These are phyloP conservation scores for Dendrocincla tyrannina DNA, from an alignment of 2,797 vertebrate species.

Conservation along the genomic window DNA sequence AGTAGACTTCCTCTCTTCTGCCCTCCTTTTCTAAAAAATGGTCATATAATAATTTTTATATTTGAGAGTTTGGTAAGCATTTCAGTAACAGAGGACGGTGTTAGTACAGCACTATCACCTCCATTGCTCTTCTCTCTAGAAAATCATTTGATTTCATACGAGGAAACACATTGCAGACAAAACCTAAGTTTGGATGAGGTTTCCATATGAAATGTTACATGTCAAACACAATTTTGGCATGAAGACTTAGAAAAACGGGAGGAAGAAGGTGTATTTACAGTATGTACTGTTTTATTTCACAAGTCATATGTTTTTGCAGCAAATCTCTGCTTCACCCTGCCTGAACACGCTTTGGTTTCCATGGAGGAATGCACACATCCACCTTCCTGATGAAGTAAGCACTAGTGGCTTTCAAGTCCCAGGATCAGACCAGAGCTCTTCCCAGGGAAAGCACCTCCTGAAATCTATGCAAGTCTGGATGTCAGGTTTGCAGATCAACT, in stretches of 20 bases:
- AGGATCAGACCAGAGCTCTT: not conserved
- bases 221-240: not conserved
- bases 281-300: not conserved
- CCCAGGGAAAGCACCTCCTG: not conserved
- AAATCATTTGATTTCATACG: not conserved
- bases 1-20: not conserved
- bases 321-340: not conserved
- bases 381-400: not conserved
- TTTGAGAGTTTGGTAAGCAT: not conserved
- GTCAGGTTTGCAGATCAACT: not conserved
- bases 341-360: not conserved
- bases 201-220: not conserved
- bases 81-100: not conserved
- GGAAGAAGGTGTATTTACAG: not conserved
- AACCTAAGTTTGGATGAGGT: not conserved
- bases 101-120: not conserved
- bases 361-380: not conserved
- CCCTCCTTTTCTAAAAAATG: not conserved
- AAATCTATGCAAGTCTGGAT: not conserved
- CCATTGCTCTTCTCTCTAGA: not conserved
- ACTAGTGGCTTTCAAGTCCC: not conserved
- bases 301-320: not conserved
- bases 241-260: not conserved
- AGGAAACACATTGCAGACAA: not conserved
- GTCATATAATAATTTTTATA: not conserved